Evolutionary conservation across 1,140 invertebrate species (phyloP).

Genomic region (Temnothorax longispinosus): DNA sequence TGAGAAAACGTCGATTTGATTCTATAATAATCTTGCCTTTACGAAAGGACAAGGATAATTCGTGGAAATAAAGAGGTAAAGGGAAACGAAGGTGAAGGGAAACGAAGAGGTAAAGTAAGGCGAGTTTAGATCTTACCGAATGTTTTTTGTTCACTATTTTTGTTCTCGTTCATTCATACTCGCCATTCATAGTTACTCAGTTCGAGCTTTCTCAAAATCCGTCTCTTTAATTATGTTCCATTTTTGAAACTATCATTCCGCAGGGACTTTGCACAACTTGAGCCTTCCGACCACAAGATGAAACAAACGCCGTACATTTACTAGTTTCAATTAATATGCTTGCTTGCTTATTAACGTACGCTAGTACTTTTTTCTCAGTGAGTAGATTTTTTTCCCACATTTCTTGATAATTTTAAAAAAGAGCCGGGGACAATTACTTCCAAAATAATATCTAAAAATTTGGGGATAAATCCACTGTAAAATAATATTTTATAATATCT

Average conservation of each 20-base stretch:
- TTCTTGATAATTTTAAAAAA: neutral
- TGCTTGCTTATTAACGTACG: constrained; percentile 62
- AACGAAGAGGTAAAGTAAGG: neutral
- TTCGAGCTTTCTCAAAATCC: constrained; percentile 35
- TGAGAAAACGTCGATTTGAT: neutral
- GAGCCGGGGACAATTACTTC: neutral
- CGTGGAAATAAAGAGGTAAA: neutral
- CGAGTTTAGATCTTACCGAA: neutral
- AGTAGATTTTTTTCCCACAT: neutral
- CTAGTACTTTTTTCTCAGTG: constrained; percentile 24
- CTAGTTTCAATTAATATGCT: neutral
- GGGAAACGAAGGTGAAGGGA: too few species aligned
- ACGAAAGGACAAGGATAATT: neutral
- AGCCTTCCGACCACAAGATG: constrained; percentile 1
- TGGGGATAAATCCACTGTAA: neutral
- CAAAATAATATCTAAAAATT: neutral
- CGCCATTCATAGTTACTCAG: neutral
- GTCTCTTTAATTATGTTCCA: constrained; percentile 69
- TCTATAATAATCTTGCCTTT: constrained; percentile 10
- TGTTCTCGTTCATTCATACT: constrained; percentile 7
- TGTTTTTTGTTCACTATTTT: neutral
- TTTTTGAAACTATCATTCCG: constrained; percentile 61
- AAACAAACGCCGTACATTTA: constrained; percentile 45
- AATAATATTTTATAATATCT: neutral
- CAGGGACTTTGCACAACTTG: constrained; percentile 62